A percentile compares a stretch with the other conserved stretches of the same genome.
phyloP scores from a whole-genome alignment of 2,113 vertebrate species.

The Sylvia atricapilla region DNA sequence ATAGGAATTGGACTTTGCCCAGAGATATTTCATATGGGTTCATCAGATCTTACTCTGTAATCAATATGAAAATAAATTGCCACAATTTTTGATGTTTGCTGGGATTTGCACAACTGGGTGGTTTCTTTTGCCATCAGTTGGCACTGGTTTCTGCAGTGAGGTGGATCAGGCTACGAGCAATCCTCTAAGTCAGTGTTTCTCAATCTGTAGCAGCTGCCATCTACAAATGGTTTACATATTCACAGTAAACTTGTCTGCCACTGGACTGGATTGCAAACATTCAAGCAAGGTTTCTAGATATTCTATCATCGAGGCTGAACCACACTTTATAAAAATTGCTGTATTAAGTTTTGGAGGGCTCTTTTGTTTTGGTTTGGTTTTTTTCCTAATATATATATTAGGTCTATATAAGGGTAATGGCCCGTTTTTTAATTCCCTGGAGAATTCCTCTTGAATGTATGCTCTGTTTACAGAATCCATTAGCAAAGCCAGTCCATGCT shows the following conservation, averaged over 20 bases:
- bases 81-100: background rate
- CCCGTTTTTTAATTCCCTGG: constrained; percentile 57
- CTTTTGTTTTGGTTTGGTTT: background rate
- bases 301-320: constrained; percentile 6
- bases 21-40: background rate
- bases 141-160: background rate
- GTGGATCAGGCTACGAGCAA: background rate
- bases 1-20: background rate
- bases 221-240: background rate
- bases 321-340: constrained; percentile 44
- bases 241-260: background rate
- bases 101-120: background rate
- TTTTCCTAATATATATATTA: background rate
- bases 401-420: background rate
- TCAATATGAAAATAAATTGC: background rate
- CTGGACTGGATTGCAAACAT: background rate
- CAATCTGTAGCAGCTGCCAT: background rate
- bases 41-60: background rate
- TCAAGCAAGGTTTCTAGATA: constrained; percentile 14
- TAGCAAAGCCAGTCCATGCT: constrained; percentile 42
- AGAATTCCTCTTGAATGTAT: constrained; percentile 53
- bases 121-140: background rate
- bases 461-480: constrained; percentile 38
- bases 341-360: background rate
- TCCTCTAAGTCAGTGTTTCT: background rate